Percentiles rank a stretch among this genome's conserved stretches.
phyloP scores from a whole-genome alignment of 2,888 invertebrate species.

The Ochropleura plecta region DNA sequence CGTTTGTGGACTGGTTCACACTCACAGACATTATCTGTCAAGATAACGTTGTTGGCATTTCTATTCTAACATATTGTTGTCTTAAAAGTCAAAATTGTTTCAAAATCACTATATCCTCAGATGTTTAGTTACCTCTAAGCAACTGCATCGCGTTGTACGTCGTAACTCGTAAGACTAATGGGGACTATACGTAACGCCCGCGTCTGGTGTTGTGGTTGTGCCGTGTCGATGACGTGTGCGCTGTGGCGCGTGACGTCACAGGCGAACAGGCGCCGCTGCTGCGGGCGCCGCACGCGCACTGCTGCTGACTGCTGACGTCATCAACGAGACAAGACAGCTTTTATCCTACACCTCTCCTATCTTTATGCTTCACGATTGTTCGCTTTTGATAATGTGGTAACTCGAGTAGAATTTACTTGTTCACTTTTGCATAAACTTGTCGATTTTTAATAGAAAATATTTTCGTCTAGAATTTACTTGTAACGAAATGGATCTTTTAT shows the following conservation, averaged over 20 bases:
- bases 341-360: slow-evolving; percentile 32
- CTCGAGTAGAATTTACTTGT: background rate
- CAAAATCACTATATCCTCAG: background rate
- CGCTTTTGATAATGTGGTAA: background rate
- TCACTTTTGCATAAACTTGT: slow-evolving; percentile 17
- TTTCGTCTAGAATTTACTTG: background rate
- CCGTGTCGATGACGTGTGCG: slow-evolving; percentile 72
- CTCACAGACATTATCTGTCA: background rate
- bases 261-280: slow-evolving; percentile 88
- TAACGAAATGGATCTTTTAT: background rate
- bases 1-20: background rate
- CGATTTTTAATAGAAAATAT: background rate
- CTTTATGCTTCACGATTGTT: slow-evolving; percentile 57
- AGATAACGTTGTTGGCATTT: background rate
- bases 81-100: background rate
- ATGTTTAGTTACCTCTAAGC: slow-evolving; percentile 9
- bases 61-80: background rate
- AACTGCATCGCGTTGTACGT: slow-evolving; percentile 15
- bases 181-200: slow-evolving; percentile 68
- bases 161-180: slow-evolving; percentile 17
- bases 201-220: slow-evolving; percentile 71
- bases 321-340: slow-evolving; percentile 36
- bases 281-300: slow-evolving; percentile 78
- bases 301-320: slow-evolving; percentile 74
- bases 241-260: slow-evolving; percentile 66